Evolutionary conservation across 1,140 invertebrate species (phyloP).

Genomic region (Delia radicum): DNA sequence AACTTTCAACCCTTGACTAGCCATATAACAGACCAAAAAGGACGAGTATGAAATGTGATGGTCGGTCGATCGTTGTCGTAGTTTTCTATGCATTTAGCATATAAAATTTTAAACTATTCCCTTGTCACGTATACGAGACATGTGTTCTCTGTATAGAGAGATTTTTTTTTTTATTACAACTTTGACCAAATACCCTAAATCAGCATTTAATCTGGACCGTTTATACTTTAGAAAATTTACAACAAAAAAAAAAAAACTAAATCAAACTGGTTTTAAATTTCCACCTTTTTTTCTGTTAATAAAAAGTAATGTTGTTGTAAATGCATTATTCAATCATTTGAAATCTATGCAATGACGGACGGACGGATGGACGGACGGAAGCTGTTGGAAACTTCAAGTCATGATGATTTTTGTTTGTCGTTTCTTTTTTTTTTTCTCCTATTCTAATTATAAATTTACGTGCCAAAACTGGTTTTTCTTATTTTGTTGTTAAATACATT

Average conservation of each 20-base stretch:
- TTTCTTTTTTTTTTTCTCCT: background rate
- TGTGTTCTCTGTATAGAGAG: too few relatives aligned
- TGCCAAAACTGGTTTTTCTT: slow-evolving; percentile 13
- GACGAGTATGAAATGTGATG: too few relatives aligned
- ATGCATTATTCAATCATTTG: background rate
- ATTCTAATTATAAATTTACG: background rate
- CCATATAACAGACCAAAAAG: too few relatives aligned
- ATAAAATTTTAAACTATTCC: too few relatives aligned
- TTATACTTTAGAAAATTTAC: background rate
- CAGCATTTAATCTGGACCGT: background rate
- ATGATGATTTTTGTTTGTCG: background rate
- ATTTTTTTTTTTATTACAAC: too few relatives aligned
- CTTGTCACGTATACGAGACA: too few relatives aligned
- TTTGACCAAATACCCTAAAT: background rate
- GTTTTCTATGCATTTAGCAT: too few relatives aligned
- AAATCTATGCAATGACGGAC: background rate
- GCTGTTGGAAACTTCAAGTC: background rate
- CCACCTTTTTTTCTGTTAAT: slow-evolving; percentile 10
- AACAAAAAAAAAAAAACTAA: background rate
- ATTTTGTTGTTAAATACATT: background rate
- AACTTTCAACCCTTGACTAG: too few relatives aligned
- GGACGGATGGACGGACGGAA: background rate
- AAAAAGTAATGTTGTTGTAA: slow-evolving; percentile 3
- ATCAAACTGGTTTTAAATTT: slow-evolving; percentile 14
- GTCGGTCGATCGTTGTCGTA: too few relatives aligned